Conservation (phyloP, 2,113 vertebrate species). For the Myotis davidii region DNA sequence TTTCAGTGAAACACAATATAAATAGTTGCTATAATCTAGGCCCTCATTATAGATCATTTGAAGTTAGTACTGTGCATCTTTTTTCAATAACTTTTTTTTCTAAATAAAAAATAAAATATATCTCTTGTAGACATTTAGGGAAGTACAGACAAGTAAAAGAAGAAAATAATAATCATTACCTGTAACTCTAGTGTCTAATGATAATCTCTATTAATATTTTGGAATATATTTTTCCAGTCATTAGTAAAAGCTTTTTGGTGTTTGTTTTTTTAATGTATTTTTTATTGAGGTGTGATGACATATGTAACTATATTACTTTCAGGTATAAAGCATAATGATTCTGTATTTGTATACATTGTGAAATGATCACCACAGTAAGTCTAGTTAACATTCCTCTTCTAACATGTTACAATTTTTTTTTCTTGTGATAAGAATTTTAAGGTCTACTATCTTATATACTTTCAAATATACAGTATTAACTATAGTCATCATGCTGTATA, state of each 20-base stretch:
- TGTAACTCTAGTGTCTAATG: not conserved
- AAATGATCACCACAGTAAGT: not conserved
- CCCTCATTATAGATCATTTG: not conserved
- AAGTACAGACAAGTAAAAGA: not conserved
- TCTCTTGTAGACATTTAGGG: not conserved
- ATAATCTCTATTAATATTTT: constrained; percentile 26
- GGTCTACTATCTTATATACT: no score
- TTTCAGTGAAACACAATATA: not conserved
- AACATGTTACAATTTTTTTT: not conserved
- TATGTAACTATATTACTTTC: no score
- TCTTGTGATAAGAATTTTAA: no score
- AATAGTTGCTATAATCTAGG: constrained; percentile 1
- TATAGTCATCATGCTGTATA: not conserved
- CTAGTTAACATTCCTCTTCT: not conserved
- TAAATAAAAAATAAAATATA: not conserved
- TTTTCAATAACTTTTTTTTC: not conserved
- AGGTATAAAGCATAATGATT: not conserved
- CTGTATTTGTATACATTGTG: not conserved
- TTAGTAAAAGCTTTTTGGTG: not conserved
- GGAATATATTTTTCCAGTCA: not conserved
- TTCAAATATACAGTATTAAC: not conserved
- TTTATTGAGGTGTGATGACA: not conserved
- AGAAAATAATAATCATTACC: not conserved
- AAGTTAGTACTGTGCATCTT: constrained; percentile 5
- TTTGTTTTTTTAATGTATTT: not conserved